Evolutionary conservation across 2,797 vertebrate genomes (phyloP).

Genomic region (Phrynocephalus vlangalii): DNA sequence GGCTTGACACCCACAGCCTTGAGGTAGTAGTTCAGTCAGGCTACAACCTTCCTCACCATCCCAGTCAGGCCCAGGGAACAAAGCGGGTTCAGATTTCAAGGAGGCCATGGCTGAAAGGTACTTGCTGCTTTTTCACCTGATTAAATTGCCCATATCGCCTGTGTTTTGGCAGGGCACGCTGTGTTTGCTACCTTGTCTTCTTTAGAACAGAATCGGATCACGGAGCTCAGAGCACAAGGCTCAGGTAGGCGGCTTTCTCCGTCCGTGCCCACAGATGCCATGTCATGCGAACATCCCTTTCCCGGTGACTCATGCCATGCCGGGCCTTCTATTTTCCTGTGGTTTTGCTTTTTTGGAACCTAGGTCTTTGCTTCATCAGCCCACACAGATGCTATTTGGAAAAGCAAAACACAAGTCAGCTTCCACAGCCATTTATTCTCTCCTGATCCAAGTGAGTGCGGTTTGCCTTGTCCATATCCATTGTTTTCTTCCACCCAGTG

Average conservation of each 20-base stretch:
- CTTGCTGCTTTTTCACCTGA: too few species aligned
- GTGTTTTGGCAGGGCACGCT: neutral
- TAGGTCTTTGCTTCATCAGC: slow-evolving; percentile 48
- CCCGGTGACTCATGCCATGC: neutral
- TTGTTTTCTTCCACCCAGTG: slow-evolving; percentile 65
- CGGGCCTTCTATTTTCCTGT: slow-evolving; percentile 15
- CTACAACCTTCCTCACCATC: too few species aligned
- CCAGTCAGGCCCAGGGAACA: too few species aligned
- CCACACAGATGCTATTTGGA: neutral
- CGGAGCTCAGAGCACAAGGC: neutral
- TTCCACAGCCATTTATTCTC: slow-evolving; percentile 36
- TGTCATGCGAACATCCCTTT: neutral
- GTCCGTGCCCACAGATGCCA: neutral
- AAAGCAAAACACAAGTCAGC: slow-evolving; percentile 9
- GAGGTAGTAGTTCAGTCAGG: too few species aligned
- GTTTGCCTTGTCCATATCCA: slow-evolving; percentile 51
- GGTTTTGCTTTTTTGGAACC: slow-evolving; percentile 38
- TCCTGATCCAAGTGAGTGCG: slow-evolving; percentile 30
- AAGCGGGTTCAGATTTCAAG: too few species aligned
- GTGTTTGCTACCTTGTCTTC: neutral
- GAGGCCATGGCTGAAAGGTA: too few species aligned
- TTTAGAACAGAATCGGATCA: neutral
- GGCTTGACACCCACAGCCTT: too few species aligned
- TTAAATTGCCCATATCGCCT: neutral
- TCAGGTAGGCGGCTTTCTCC: slow-evolving; percentile 9